Evolutionary conservation across 2,888 invertebrate genomes (phyloP).

Genomic region (Ellobium chinense): DNA sequence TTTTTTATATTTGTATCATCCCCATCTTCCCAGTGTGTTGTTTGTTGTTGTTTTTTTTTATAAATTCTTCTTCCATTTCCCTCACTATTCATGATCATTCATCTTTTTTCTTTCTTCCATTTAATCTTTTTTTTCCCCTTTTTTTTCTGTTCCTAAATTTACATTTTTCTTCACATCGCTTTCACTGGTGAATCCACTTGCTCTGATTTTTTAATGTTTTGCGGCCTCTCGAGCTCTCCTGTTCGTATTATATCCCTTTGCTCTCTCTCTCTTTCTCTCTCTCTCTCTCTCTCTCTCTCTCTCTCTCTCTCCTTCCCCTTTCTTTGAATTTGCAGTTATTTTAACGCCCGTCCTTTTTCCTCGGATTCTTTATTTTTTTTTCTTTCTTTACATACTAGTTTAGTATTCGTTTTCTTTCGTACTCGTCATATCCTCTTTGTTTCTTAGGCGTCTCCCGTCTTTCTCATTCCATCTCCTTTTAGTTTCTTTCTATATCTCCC

Average conservation of each 20-base stretch:
- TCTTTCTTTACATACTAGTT: too few species aligned
- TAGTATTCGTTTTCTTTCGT: too few species aligned
- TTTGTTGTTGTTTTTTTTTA: too few species aligned
- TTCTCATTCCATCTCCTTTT: neutral
- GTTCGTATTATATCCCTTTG: neutral
- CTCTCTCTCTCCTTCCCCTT: neutral
- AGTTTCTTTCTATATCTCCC: neutral
- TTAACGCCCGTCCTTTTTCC: too few species aligned
- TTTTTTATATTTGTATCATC: too few species aligned
- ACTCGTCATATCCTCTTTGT: too few species aligned
- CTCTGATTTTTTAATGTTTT: neutral
- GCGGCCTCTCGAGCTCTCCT: neutral
- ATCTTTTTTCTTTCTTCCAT: neutral
- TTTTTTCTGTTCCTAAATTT: neutral
- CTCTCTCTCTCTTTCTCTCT: neutral
- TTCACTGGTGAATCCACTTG: neutral
- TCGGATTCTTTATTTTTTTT: too few species aligned
- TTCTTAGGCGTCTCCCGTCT: neutral
- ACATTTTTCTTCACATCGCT: neutral
- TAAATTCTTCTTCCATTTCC: too few species aligned
- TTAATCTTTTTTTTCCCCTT: neutral
- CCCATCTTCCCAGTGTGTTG: too few species aligned
- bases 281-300: neutral
- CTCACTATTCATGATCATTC: too few species aligned
- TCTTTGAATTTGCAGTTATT: too few species aligned